Base-by-base conservation (phyloP, 2,888 invertebrate genomes). In the Sphaeridia pumilis region DNA sequence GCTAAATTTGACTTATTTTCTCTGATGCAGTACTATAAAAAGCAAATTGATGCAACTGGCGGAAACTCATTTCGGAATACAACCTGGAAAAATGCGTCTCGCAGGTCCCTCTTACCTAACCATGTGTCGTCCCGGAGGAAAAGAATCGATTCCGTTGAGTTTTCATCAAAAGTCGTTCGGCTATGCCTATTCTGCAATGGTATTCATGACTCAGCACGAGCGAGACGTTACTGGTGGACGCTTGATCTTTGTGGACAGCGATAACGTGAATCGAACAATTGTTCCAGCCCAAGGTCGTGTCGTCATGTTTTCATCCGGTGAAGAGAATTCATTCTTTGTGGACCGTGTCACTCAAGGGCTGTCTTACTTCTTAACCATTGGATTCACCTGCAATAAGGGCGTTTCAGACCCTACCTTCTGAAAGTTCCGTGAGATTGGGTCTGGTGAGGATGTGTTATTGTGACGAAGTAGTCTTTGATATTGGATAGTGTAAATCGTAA, bases 71-170 rank as follows among this genome's bases (percentile, higher is more conserved):
- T 90, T 89, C 74, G 78, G 78, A 20, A 74, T 87, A 17, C 74
- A 79, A 52, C 72, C 75, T 1, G 72, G 76, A 31, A 78, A 75
- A 65, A 74, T 90, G 52, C 80, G 80, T 71, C 72, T 89, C 54
- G 87, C 89, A 7, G 81, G 83, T 68, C 89, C 89, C 17, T 87
- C 87, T 49, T 89, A 89, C 69, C 87, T 89, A 70, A 88, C 88
- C 4, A 52, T 52, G 52, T 45, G 36, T 17, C 45, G 46, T 36
- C 52, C 52, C 14, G 52, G 52, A 46, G 52, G 52, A 22, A 52
- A 52, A 22, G 52, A 52, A n/a, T 21, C 35, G 21, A 31, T 41
- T 17, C 26, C 21, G n/a, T 26, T 44, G 12, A 14, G 21, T 4
- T 21, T 24, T 10, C 52, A 52, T 41, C 38, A 46, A 2, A 52